Percentiles rank a stretch among this genome's conserved stretches.
These are phyloP conservation scores for Barypeithes pellucidus DNA, from an alignment of 2,888 invertebrate genomes.

Conservation along the genomic window DNA sequence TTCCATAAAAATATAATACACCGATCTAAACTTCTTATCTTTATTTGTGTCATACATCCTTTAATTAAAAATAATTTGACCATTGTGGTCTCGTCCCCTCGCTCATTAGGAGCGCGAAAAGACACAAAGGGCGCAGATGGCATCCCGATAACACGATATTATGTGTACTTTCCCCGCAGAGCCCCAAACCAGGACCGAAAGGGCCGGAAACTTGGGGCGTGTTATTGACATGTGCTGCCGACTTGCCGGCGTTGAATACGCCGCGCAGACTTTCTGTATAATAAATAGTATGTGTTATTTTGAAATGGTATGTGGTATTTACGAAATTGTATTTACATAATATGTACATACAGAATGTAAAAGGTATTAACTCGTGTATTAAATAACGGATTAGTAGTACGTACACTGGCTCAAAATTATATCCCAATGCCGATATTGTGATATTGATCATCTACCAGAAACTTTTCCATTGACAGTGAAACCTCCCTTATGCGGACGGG, in stretches of 20 bases:
- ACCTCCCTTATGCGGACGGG: too few species aligned
- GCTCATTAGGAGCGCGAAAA: slow-evolving; percentile 51
- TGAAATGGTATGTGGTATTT: background rate
- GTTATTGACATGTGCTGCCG: slow-evolving; percentile 59
- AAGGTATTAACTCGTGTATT: too few species aligned
- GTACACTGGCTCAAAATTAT: too few species aligned
- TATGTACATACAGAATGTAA: background rate
- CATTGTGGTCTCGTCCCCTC: slow-evolving; percentile 47
- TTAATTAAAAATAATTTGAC: slow-evolving; percentile 52
- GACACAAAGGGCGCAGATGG: slow-evolving; percentile 54
- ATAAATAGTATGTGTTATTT: background rate
- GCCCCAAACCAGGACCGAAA: slow-evolving; percentile 42
- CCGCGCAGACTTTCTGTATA: slow-evolving; percentile 11
- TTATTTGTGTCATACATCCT: slow-evolving; percentile 46
- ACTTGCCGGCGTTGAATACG: slow-evolving; percentile 22
- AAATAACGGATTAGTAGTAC: too few species aligned
- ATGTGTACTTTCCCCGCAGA: slow-evolving; percentile 48
- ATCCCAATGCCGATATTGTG: too few species aligned
- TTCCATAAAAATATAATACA: slow-evolving; percentile 11
- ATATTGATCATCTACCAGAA: too few species aligned
- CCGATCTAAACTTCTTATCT: slow-evolving; percentile 32
- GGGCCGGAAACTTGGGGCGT: slow-evolving; percentile 62
- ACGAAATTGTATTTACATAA: too few species aligned
- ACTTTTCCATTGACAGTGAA: too few species aligned
- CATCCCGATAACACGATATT: slow-evolving; percentile 53